Evolutionary conservation across 2,797 vertebrate species (phyloP), one percentile per base, ranked within the genome.

Genomic region (Linurgus olivaceus): DNA sequence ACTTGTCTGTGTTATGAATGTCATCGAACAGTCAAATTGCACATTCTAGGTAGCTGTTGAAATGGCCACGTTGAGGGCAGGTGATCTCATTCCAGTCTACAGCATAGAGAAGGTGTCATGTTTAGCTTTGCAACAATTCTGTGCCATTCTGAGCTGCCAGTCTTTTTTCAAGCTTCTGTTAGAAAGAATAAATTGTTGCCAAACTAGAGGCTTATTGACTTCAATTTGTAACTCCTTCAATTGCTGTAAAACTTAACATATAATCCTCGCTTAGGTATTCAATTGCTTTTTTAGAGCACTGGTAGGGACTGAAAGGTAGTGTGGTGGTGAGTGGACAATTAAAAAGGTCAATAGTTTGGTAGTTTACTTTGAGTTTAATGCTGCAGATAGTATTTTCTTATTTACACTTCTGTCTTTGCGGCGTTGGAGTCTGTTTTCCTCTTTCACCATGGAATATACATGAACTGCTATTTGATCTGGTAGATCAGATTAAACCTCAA

Each of bases 391-490:
- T 67, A 15, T 74, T 91, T 95, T 93, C 37, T 82, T 86, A 51
- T 42, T 65, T 81, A 68, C 17, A 20, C 28, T 90, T 19, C 10
- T 75, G 38, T 75, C 76, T 95, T 70, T 62, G 47, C 54, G 40
- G 47, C 0, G 0, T 52, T 91, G 82, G 70, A 91, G 78, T 78
- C 88, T 93, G 2, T 94, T 92, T 96, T 85, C 81, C 12, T 89
- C 82, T 93, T 96, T 83, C 50, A 31, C 51, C 55, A 55, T 94
- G 93, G 94, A 95, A 88, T 82, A 83, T 54, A 93, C 82, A 35
- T 68, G 86, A 92, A 85, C 77, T 94, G 95, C 84, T 88, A 96
- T 93, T 96, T 97, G 95, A 96, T 93, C 94, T 93, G 95, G 92
- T 91, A 83, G 95, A 97, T 97, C 95, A 93, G 58, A 90, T 96